Percentiles rank a stretch among this genome's conserved stretches.
These are phyloP conservation scores for Drosophila busckii DNA, from an alignment of 1,140 invertebrate genomes.

Conservation along the genomic window DNA sequence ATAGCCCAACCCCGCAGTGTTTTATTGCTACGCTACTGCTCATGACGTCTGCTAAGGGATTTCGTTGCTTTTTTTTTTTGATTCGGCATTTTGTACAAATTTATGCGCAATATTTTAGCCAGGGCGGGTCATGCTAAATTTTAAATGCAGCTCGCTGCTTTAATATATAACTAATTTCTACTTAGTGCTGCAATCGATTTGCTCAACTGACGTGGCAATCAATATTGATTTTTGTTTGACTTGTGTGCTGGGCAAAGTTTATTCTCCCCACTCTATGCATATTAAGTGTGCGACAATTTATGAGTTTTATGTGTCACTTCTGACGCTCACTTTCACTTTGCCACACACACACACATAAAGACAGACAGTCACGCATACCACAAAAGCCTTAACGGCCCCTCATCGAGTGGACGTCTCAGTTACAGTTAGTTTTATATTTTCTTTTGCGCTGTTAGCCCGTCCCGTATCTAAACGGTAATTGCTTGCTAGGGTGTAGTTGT, in stretches of 20 bases:
- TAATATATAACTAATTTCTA: no score
- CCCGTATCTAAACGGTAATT: constrained; percentile 71
- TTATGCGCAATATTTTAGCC: constrained; percentile 34
- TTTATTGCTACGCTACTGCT: constrained; percentile 18
- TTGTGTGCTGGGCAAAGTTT: no score
- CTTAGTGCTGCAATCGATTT: constrained; percentile 56
- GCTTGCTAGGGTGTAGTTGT: constrained; percentile 68
- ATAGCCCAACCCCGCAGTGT: neutral
- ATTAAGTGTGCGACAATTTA: constrained; percentile 70
- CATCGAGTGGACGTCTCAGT: constrained; percentile 59
- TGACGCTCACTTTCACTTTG: constrained; percentile 69
- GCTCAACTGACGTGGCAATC: constrained; percentile 43
- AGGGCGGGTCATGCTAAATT: no score
- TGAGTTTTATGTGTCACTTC: constrained; percentile 75
- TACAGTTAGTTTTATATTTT: constrained; percentile 29
- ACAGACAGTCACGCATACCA: constrained; percentile 44
- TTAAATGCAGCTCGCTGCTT: no score
- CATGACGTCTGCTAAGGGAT: constrained; percentile 30
- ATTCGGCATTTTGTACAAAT: constrained; percentile 24
- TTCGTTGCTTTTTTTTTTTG: constrained; percentile 10
- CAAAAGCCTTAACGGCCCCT: constrained; percentile 26
- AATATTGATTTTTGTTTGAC: constrained; percentile 73
- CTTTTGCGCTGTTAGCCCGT: constrained; percentile 6
- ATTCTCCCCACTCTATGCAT: constrained; percentile 33
- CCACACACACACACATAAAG: neutral